phyloP scores from a whole-genome alignment of 1,140 invertebrate species.

The Saccostrea echinata region DNA sequence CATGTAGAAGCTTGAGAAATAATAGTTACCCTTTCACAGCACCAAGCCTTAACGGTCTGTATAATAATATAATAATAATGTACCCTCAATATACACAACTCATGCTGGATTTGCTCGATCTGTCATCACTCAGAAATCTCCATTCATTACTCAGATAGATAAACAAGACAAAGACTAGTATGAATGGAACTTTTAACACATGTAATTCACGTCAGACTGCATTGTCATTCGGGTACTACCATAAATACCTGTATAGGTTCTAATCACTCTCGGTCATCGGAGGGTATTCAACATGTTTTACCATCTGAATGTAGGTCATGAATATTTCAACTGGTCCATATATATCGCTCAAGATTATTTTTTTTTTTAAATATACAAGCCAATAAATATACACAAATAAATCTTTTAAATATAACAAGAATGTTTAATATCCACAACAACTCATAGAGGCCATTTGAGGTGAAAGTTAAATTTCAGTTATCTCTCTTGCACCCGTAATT shows the following conservation, averaged over 20 bases:
- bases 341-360: no score
- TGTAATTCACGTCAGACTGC: background rate
- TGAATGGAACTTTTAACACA: background rate
- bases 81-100: background rate
- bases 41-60: no score
- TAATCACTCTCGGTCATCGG: background rate
- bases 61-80: no score
- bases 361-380: background rate
- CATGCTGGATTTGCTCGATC: background rate
- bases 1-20: no score
- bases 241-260: background rate
- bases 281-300: background rate
- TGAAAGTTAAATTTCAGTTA: no score
- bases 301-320: conserved; percentile 1
- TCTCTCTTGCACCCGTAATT: no score
- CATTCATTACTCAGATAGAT: background rate
- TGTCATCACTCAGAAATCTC: background rate
- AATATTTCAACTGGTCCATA: no score
- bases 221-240: background rate
- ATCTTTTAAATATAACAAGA: background rate
- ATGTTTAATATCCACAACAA: background rate
- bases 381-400: background rate
- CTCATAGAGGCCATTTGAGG: no score
- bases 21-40: no score
- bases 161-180: background rate